Evolutionary conservation across 2,113 vertebrate genomes (phyloP), one percentile per base, ranked within the genome.

Genomic region (Alligator mississippiensis): DNA sequence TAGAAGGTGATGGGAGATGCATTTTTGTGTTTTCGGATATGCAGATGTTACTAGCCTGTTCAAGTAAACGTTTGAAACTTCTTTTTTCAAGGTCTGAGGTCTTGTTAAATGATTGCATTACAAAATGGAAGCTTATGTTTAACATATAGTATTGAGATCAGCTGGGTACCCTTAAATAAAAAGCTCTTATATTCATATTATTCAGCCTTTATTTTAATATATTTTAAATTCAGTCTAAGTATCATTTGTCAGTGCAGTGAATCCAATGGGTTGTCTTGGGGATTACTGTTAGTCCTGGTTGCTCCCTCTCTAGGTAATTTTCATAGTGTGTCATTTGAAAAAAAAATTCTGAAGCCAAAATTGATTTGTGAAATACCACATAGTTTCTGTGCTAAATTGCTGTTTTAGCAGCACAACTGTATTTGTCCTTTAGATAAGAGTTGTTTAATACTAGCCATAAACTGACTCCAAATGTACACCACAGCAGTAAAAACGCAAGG

Each of bases 151-250:
- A 27, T 47, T 55, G 28, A 54, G 74, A 60, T 88, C 89, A 76
- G 91, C 74, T 79, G 75, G 83, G 84, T 77, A 85, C 74, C 74
- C 83, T 93, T 87, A 64, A 89, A 70, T 94, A 90, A 55, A 24
- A 63, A 25, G 79, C 63, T 84, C 21, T 96, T 16, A 2, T 16
- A 68, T 91, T 91, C 11, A 8, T 77, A 88, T 96, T 92, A n/a
- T 82, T 89, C 90, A 68, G 4, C 60, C 54, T 47, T 47, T 47
- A 47, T 47, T 47, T 47, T 47, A 47, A 47, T 47, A 3, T 2
- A 0, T 68, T 95, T 83, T 88, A 85, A 76, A 83, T 93, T 82
- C 54, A 34, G 17, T 80, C n/a, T 38, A 38, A 70, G 30, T 34
- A 34, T 70, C 22, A n/a, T 83, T 87, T n/a, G 27, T 82, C 63